Evolutionary conservation across 2,888 invertebrate genomes (phyloP).

Genomic region (Aleiodes alternator): DNA sequence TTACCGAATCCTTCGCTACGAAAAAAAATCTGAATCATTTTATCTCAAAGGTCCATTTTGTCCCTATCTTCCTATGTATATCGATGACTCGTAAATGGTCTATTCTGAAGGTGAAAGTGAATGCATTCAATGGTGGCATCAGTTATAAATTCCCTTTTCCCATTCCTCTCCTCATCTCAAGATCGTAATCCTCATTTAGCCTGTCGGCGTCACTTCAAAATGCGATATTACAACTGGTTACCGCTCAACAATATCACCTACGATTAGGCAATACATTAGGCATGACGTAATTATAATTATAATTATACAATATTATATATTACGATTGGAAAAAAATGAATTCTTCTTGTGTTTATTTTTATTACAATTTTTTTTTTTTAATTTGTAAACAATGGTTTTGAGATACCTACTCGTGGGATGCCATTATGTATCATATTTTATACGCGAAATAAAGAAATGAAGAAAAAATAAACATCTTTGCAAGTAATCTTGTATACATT

Average conservation of each 20-base stretch:
- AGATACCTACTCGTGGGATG: conserved; percentile 68
- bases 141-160: conserved; percentile 34
- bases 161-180: conserved; percentile 18
- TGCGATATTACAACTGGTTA: conserved; percentile 49
- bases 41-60: no score
- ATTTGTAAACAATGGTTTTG: conserved; percentile 68
- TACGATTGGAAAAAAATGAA: conserved; percentile 58
- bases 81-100: conserved; percentile 48
- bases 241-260: conserved; percentile 56
- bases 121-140: conserved; percentile 46
- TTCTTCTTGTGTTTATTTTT: conserved; percentile 47
- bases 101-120: conserved; percentile 47
- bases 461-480: conserved; percentile 59
- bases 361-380: conserved; percentile 52
- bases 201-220: conserved; percentile 45
- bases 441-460: conserved; percentile 67
- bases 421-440: conserved; percentile 71
- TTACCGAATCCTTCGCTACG: no score
- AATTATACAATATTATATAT: conserved; percentile 48
- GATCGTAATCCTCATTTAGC: conserved; percentile 31
- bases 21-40: no score
- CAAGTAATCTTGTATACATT: conserved; percentile 55
- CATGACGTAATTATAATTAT: conserved; percentile 47
- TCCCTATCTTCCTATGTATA: not conserved
- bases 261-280: conserved; percentile 44